Evolutionary conservation across 2,797 vertebrate genomes (phyloP).

Genomic region (Pseudopleuronectes americanus): DNA sequence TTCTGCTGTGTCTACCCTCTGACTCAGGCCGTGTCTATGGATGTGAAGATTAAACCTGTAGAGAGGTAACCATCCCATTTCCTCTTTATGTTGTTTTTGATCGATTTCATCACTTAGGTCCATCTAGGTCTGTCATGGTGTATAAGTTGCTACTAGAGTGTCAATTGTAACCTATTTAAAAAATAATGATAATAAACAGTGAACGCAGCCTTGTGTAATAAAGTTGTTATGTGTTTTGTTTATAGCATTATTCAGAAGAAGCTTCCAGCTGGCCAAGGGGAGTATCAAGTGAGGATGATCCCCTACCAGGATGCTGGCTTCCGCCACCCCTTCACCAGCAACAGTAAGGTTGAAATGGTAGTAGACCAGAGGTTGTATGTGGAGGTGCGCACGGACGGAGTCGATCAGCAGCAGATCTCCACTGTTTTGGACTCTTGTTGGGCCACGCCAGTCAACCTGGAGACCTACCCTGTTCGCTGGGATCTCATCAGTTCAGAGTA

Average conservation of each 20-base stretch:
- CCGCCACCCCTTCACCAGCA: constrained; percentile 31
- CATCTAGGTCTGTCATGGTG: too few species aligned
- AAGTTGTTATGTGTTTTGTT: too few species aligned
- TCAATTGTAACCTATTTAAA: too few species aligned
- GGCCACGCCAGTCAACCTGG: constrained; percentile 71
- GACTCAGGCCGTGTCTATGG: constrained; percentile 70
- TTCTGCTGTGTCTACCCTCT: constrained; percentile 77
- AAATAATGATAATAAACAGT: too few species aligned
- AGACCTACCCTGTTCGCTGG: constrained; percentile 53
- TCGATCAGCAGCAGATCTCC: constrained; percentile 62
- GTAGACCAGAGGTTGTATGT: constrained; percentile 68
- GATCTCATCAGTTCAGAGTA: constrained; percentile 75
- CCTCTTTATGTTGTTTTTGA: neutral
- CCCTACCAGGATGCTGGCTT: constrained; percentile 69
- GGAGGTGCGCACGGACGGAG: constrained; percentile 64
- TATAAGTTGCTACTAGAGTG: too few species aligned
- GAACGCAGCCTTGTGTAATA: too few species aligned
- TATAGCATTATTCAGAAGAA: constrained; percentile 46
- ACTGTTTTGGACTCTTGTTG: constrained; percentile 76
- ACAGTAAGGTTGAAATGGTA: constrained; percentile 40
- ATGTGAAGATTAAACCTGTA: constrained; percentile 64
- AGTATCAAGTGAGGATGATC: constrained; percentile 65
- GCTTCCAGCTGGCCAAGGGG: constrained; percentile 64
- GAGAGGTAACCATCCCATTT: constrained; percentile 57
- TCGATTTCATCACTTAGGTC: neutral